These are phyloP conservation scores for Ctenicera cuprea DNA, from an alignment of 2,888 invertebrate genomes.

Conservation along the genomic window DNA sequence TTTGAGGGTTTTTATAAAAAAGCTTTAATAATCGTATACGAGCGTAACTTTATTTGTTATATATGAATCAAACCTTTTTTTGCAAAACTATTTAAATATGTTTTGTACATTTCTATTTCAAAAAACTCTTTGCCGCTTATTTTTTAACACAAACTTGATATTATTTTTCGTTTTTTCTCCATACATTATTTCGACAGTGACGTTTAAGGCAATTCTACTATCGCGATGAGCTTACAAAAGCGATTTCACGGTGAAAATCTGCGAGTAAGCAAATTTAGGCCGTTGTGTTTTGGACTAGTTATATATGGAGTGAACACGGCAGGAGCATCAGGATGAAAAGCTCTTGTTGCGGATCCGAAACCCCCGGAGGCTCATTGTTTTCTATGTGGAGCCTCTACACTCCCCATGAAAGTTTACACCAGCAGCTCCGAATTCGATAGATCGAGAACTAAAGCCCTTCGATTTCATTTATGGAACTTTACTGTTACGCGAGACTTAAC, in stretches of 20 bases:
- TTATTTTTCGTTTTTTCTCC: neutral
- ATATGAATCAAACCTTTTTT: no score
- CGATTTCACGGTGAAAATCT: conserved; percentile 18
- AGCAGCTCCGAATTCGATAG: conserved; percentile 54
- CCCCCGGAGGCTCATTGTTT: conserved; percentile 59
- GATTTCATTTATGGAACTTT: conserved; percentile 43
- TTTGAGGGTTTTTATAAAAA: no score
- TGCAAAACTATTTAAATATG: no score
- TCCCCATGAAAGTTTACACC: conserved; percentile 57
- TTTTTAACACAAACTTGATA: neutral
- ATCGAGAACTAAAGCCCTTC: conserved; percentile 53
- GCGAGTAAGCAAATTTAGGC: conserved; percentile 34
- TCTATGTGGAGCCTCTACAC: conserved; percentile 52
- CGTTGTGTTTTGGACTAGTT: conserved; percentile 33
- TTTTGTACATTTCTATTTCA: no score
- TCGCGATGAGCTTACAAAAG: neutral
- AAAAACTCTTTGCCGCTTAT: no score
- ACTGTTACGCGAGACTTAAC: conserved; percentile 33
- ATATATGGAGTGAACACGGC: conserved; percentile 38
- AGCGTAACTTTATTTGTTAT: no score
- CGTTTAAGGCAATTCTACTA: conserved; percentile 4
- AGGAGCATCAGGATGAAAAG: conserved; percentile 51
- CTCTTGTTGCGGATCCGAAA: conserved; percentile 57
- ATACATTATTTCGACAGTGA: neutral
- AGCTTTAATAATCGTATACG: no score